Evolutionary conservation across 2,888 invertebrate genomes (phyloP).

Genomic region (Acleris holmiana): DNA sequence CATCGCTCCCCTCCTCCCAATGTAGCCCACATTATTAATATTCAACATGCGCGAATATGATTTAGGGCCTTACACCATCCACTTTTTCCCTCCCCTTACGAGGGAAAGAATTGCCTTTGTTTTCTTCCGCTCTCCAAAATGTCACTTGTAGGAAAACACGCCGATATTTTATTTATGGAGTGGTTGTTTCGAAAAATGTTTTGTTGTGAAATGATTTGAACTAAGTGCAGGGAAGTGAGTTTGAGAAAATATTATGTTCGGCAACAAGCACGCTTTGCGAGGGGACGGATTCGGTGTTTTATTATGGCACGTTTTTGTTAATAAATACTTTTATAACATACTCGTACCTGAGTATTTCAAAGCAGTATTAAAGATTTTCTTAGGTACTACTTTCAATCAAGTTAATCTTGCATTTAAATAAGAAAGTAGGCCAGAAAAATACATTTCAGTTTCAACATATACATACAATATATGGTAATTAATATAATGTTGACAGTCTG

Average conservation of each 20-base stretch:
- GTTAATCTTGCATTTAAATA: no score
- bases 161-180: slow-evolving; percentile 36
- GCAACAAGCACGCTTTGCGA: not conserved
- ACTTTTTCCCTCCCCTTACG: slow-evolving; percentile 39
- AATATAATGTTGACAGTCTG: no score
- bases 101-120: slow-evolving; percentile 38
- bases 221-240: slow-evolving; percentile 17
- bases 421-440: no score
- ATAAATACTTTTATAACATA: no score
- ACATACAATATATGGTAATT: no score
- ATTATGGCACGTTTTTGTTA: no score
- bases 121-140: slow-evolving; percentile 38
- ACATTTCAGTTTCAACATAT: no score
- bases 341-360: no score
- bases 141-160: slow-evolving; percentile 36
- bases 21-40: slow-evolving; percentile 61
- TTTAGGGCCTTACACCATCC: slow-evolving; percentile 52
- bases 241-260: not conserved
- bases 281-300: no score
- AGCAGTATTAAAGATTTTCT: no score
- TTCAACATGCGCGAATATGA: slow-evolving; percentile 68
- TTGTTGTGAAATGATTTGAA: slow-evolving; percentile 25
- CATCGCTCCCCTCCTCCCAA: slow-evolving; percentile 39
- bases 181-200: slow-evolving; percentile 27
- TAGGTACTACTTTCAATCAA: no score